Percentiles rank a stretch among this genome's conserved stretches.
phyloP scores from a whole-genome alignment of 2,113 vertebrate species.

The Dissostichus mawsoni region DNA sequence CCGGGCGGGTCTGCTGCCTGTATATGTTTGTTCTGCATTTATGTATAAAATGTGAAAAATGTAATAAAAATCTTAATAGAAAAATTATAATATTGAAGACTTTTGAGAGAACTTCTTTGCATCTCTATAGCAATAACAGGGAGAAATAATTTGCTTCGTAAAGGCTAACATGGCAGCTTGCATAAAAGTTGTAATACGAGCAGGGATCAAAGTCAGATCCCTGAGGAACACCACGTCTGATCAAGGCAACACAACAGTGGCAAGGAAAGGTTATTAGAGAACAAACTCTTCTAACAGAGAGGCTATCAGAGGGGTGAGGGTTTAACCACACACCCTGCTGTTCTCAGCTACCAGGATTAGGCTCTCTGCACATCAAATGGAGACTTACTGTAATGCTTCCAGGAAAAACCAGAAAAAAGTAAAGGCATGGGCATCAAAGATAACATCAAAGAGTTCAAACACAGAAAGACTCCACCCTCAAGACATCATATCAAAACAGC shows the following conservation, averaged over 20 bases:
- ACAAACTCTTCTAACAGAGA: slow-evolving; percentile 16
- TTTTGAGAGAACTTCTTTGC: no score
- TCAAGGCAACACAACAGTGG: slow-evolving; percentile 25
- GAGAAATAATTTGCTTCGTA: background rate
- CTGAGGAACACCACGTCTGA: slow-evolving; percentile 21
- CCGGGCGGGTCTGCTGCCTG: no score
- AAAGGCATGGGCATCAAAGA: slow-evolving; percentile 15
- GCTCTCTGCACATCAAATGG: slow-evolving; percentile 34
- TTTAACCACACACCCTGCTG: background rate
- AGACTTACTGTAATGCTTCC: background rate
- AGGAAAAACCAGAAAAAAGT: slow-evolving; percentile 14
- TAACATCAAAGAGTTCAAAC: slow-evolving; percentile 36
- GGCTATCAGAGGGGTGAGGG: background rate
- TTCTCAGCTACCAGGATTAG: slow-evolving; percentile 28
- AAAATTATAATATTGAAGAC: no score
- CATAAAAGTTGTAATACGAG: background rate
- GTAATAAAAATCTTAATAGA: no score
- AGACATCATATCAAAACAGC: background rate
- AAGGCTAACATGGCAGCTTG: background rate
- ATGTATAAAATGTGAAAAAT: no score
- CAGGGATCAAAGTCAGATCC: slow-evolving; percentile 6
- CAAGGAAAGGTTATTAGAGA: background rate
- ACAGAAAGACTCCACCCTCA: slow-evolving; percentile 17
- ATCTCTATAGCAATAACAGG: background rate
- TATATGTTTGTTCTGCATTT: no score